Evolutionary conservation across 1,140 invertebrate species (phyloP), one percentile per base, ranked within the genome.

Genomic region (Megathymus violae): DNA sequence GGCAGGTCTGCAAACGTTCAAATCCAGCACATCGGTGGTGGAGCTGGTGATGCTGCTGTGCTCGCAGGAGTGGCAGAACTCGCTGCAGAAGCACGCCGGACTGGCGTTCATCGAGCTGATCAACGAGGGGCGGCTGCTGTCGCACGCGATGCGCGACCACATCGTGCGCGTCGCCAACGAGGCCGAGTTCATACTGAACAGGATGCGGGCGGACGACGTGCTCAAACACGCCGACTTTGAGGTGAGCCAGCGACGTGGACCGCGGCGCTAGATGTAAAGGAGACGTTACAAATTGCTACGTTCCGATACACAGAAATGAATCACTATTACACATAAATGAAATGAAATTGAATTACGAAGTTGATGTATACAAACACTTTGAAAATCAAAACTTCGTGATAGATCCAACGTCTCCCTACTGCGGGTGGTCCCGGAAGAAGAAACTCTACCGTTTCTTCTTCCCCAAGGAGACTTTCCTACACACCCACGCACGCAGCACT

Each of bases 61-160:
- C 91, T 99, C 98, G 0, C 99, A 99, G 92, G 99, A 99, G 91
- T 99, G 99, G 99, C 99, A 99, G 91, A 99, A 99, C 91, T 99
- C 98, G 0, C 90, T 99, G 11, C 99, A 99, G 89, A 99, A 99
- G 92, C 98, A 99, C 92, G 99, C 99, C 4, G 99, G 99, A 0
- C 93, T 99, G 10, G 98, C 99, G 6, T 99, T 99, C 91, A 99
- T 99, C 76, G 99, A 99, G 91, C 93, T 99, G 19, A 99, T 99
- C 72, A 99, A 99, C 88, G 99, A 99, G 93, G 99, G 99, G 71
- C 95, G 98, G 67, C 93, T 99, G 58, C 92, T 99, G 61, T 99
- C 98, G 6, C 99, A 99, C 91, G 98, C 98, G 10, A 99, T 99
- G 95, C 96, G 99, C 88, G 99, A 99, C 92, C 99, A 99, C 90